Evolutionary conservation across 2,113 vertebrate species (phyloP).

Genomic region (Myxocyprinus asiaticus): DNA sequence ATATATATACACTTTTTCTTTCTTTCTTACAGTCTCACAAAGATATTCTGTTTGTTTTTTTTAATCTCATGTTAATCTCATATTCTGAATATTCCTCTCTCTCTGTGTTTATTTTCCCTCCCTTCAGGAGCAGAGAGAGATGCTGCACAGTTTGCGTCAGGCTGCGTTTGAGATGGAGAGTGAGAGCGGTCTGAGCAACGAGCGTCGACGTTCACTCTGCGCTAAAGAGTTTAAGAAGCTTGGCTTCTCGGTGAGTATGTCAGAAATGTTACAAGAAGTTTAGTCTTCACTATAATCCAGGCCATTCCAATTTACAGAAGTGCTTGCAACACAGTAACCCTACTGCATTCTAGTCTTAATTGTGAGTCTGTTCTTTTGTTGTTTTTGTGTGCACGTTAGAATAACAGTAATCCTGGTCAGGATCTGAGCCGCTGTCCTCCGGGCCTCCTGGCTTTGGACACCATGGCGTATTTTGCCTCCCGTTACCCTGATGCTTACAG

Average conservation of each 20-base stretch:
- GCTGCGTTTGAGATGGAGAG: slow-evolving; percentile 84
- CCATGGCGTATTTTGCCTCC: slow-evolving; percentile 90
- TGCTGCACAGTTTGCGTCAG: slow-evolving; percentile 85
- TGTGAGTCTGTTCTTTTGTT: too few species aligned
- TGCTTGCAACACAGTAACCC: too few species aligned
- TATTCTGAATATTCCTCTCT: neutral
- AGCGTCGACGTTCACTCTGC: slow-evolving; percentile 86
- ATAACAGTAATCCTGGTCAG: slow-evolving; percentile 92
- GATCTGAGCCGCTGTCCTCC: slow-evolving; percentile 88
- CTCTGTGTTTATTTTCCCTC: neutral
- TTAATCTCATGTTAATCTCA: too few species aligned
- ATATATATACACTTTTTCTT: too few species aligned
- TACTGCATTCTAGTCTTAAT: too few species aligned
- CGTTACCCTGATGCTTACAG: slow-evolving; percentile 87
- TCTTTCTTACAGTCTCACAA: too few species aligned
- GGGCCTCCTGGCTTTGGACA: slow-evolving; percentile 90
- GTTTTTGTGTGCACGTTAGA: slow-evolving; percentile 68
- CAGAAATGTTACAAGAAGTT: neutral
- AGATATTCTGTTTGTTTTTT: too few species aligned
- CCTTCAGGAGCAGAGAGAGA: slow-evolving; percentile 85
- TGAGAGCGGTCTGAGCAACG: slow-evolving; percentile 76
- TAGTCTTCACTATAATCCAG: too few species aligned
- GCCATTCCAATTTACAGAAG: too few species aligned
- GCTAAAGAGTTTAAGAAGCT: slow-evolving; percentile 94
- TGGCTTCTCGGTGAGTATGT: slow-evolving; percentile 84